Conservation (phyloP, 2,113 vertebrate species). For the Brachypteracias leptosomus region DNA sequence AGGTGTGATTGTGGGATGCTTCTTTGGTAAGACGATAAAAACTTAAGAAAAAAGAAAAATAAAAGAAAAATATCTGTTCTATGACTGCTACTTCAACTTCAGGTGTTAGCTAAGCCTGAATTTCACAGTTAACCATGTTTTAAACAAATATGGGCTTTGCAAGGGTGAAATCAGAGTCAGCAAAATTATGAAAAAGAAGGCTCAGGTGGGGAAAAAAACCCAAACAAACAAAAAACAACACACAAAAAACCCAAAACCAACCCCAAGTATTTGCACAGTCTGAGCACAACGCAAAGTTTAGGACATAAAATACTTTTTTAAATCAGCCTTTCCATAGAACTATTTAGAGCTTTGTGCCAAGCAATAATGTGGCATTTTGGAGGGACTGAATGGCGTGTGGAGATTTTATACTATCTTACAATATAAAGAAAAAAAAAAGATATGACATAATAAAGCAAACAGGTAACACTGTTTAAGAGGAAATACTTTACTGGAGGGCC, state of each 20-base stretch:
- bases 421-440: not conserved
- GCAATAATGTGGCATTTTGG: not conserved
- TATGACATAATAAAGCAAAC: not conserved
- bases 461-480: not conserved
- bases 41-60: fast-evolving
- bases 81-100: not conserved
- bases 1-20: not conserved
- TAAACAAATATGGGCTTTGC: not conserved
- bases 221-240: too few species aligned
- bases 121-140: not conserved
- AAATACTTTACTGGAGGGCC: slow-evolving; percentile 87
- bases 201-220: not conserved
- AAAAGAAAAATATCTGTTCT: not conserved
- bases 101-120: not conserved
- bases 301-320: not conserved
- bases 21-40: not conserved
- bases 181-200: not conserved
- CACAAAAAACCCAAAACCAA: not conserved
- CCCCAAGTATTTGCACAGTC: not conserved
- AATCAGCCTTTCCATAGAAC: not conserved
- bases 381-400: not conserved
- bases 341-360: not conserved
- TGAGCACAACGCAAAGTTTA: not conserved
- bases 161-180: not conserved
- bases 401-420: not conserved